Conservation (phyloP, 2,888 invertebrate genomes). For the Oscheius onirici region DNA sequence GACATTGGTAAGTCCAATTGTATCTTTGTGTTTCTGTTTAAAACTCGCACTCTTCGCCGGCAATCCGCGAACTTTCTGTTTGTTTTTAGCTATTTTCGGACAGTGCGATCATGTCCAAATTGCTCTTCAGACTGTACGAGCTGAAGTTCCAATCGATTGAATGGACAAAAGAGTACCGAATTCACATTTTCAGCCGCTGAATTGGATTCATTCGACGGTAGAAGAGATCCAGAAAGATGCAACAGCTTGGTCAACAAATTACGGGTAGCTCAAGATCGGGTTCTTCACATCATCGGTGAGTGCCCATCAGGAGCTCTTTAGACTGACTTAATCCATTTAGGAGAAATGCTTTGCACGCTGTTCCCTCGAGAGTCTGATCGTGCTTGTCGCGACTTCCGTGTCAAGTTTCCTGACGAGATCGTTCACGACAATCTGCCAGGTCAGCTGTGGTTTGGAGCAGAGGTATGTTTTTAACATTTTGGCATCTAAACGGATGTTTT, state of each 20-base stretch:
- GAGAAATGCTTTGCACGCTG: slow-evolving; percentile 68
- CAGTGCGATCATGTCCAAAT: slow-evolving; percentile 24
- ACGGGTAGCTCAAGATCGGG: slow-evolving; percentile 83
- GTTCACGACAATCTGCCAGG: slow-evolving; percentile 96
- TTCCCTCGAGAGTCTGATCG: slow-evolving; percentile 70
- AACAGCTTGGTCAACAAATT: slow-evolving; percentile 92
- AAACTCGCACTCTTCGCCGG: neutral
- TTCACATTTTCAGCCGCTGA: slow-evolving; percentile 77
- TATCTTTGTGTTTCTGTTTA: neutral
- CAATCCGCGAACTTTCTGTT: neutral
- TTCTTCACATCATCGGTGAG: slow-evolving; percentile 70
- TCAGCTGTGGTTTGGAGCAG: slow-evolving; percentile 99
- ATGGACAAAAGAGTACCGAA: neutral
- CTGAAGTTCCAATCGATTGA: neutral
- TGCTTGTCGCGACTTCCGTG: slow-evolving; percentile 85
- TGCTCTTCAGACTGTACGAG: slow-evolving; percentile 21
- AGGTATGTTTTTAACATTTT: slow-evolving; percentile 77
- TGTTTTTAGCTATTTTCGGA: slow-evolving; percentile 29
- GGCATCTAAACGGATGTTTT: slow-evolving; percentile 64
- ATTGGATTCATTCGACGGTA: slow-evolving; percentile 97
- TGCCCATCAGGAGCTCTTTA: neutral
- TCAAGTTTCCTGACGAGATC: slow-evolving; percentile 98
- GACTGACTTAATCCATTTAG: slow-evolving; percentile 51
- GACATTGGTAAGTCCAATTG: slow-evolving; percentile 77
- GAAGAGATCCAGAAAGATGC: slow-evolving; percentile 94